Evolutionary conservation across 2,113 vertebrate genomes (phyloP), one percentile per base, ranked within the genome.

Genomic region (Pomatorhinus ruficollis): DNA sequence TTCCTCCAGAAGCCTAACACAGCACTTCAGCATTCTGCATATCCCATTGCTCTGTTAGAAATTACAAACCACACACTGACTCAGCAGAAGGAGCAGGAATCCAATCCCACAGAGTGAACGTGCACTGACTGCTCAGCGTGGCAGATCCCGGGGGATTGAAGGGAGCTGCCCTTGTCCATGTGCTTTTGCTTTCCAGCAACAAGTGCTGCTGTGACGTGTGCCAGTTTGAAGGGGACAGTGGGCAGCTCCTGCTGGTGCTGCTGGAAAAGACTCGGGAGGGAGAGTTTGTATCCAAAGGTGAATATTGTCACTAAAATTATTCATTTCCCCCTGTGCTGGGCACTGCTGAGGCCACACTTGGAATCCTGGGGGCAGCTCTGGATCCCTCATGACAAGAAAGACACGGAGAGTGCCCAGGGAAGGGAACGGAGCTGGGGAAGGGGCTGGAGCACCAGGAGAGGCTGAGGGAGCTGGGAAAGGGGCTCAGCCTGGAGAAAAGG

Each of bases 71-170:
- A 82, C 75, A 70, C 11, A 23, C 28, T 3, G 8, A 78, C 22
- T 89, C 83, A 95, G 80, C 39, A 71, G 33, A 24, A 82, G 60
- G 10, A 45, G 8, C 28, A 81, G 72, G 37, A 44, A 47, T 74
- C 13, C 63, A 83, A 3, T 15, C 18, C 64, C 24, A 2, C 0
- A 0, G 5, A 49, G 40, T 5, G 54, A 82, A 85, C 6, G 60
- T 33, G 31, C n/a, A 11, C 5, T 37, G 35, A 23, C 18, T 81
- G n/a, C 39, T 72, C 40, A 66, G 61, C 22, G 23, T 50, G 42
- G 42, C 18, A 31, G 10, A 14, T 44, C 12, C n/a, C 0, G 0
- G 30, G 44, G 47, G 37, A 47, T n/a, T 2, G 4, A 56, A 40
- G 33, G 20, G 33, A 77, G 17, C 12, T 47, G 42, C 25, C 44